Conservation (phyloP, 2,888 invertebrate genomes). For the Embidobia sp. region DNA sequence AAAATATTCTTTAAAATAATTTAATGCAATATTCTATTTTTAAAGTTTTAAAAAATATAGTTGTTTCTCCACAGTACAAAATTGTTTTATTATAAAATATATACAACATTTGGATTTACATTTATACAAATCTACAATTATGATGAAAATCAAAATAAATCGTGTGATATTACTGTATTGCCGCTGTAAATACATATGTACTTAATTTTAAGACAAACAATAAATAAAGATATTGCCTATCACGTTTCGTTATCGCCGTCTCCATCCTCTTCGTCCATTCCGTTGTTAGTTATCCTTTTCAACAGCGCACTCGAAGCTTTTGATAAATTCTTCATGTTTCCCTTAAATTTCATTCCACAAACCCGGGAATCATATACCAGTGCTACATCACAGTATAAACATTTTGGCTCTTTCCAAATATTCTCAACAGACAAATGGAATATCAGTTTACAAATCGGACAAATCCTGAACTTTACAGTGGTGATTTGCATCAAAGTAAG, state of each 20-base stretch:
- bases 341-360: conserved; percentile 12
- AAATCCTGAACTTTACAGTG: conserved; percentile 69
- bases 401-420: conserved; percentile 68
- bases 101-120: no score
- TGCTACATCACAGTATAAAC: conserved; percentile 76
- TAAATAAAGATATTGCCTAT: neutral
- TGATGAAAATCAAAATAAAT: no score
- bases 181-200: no score
- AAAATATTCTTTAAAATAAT: no score
- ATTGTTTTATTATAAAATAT: no score
- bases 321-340: conserved; percentile 51
- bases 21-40: no score
- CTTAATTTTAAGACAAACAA: neutral
- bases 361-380: conserved; percentile 69
- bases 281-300: conserved; percentile 22
- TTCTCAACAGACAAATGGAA: conserved; percentile 75
- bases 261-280: conserved; percentile 60
- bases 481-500: conserved; percentile 76
- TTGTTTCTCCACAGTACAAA: no score
- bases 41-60: no score
- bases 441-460: conserved; percentile 74
- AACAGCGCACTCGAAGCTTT: conserved; percentile 24
- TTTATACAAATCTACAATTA: no score
- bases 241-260: conserved; percentile 15
- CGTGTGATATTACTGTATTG: no score